phyloP scores from a whole-genome alignment of 2,113 vertebrate genomes.

The Alouatta palliata region DNA sequence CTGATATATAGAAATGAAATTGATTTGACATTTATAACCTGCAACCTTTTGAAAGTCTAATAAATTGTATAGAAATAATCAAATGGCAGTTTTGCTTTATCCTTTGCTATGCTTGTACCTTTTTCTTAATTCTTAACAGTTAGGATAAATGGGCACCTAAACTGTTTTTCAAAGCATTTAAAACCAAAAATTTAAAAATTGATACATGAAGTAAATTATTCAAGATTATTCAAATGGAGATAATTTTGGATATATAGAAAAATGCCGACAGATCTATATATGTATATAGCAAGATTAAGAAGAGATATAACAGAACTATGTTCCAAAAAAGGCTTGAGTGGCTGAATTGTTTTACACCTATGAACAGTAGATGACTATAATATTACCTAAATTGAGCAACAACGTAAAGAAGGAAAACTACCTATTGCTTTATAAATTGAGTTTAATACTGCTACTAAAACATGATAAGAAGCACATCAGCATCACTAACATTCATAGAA shows the following conservation, averaged over 20 bases:
- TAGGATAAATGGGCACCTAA: constrained; percentile 10
- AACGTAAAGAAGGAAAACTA: background rate
- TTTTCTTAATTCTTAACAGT: background rate
- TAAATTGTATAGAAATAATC: constrained; percentile 33
- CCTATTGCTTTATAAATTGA: background rate
- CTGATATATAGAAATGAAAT: background rate
- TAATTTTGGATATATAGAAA: background rate
- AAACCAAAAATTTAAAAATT: constrained; percentile 22
- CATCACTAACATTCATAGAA: background rate
- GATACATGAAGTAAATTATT: background rate
- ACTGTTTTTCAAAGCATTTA: constrained; percentile 35
- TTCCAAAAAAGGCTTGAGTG: background rate
- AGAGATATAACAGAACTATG: background rate
- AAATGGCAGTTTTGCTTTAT: background rate
- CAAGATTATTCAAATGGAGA: background rate
- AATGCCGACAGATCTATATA: background rate
- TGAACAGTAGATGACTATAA: background rate
- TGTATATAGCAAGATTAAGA: background rate
- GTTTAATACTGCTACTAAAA: constrained; percentile 23
- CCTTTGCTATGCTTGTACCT: background rate
- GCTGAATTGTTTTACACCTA: background rate
- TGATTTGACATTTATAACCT: background rate
- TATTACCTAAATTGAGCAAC: constrained; percentile 17
- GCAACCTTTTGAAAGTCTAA: constrained; percentile 23
- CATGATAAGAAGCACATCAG: background rate